Conservation (phyloP, 2,113 vertebrate species). For the Condylura cristata region DNA sequence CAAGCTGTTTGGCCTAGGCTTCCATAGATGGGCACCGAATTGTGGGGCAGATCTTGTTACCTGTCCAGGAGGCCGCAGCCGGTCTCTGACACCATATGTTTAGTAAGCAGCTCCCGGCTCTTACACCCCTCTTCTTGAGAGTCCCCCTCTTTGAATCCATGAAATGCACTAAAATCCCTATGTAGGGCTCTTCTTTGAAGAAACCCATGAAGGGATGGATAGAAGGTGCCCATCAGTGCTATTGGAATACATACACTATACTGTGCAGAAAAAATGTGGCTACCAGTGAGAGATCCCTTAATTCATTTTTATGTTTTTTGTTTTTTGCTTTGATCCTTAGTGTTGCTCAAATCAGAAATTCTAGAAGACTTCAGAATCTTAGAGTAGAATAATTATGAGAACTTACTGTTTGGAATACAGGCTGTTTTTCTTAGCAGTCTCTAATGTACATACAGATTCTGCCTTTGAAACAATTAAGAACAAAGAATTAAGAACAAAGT, state of each 20-base stretch:
- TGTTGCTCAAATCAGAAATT: neutral
- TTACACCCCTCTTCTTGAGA: too few species aligned
- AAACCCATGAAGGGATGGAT: neutral
- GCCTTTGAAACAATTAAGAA: neutral
- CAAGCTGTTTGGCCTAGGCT: too few species aligned
- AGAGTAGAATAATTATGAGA: neutral
- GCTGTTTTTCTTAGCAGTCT: neutral
- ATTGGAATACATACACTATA: neutral
- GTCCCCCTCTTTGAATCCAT: neutral
- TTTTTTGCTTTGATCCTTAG: neutral
- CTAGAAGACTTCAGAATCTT: neutral
- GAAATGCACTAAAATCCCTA: neutral
- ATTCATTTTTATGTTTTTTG: too few species aligned
- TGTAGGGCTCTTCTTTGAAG: neutral
- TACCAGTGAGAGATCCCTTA: neutral
- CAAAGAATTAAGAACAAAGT: constrained; percentile 20
- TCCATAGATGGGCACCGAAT: neutral
- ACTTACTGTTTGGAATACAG: neutral
- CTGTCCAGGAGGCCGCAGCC: neutral
- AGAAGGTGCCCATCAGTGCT: accelerated
- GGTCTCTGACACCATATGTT: neutral
- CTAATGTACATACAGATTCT: neutral
- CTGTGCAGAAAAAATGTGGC: neutral
- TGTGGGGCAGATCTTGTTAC: neutral
- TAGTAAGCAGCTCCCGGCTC: neutral